Conservation (phyloP, 2,797 vertebrate species). For the Clarias pachynema region DNA sequence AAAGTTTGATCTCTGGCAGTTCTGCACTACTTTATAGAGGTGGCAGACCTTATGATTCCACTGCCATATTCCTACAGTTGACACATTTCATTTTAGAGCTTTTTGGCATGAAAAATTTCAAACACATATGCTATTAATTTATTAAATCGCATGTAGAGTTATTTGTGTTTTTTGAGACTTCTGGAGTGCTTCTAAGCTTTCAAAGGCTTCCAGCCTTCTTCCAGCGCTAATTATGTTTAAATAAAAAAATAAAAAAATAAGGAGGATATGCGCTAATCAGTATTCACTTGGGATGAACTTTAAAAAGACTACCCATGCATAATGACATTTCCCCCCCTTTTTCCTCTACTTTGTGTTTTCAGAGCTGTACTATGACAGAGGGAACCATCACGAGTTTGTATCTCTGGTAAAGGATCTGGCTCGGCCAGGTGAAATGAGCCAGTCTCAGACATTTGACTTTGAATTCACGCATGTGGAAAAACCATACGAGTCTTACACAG, state of each 20-base stretch:
- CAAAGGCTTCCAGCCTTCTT: neutral
- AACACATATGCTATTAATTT: neutral
- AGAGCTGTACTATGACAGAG: conserved; percentile 98
- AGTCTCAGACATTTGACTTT: conserved; percentile 97
- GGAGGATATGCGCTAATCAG: neutral
- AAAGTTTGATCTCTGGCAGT: neutral
- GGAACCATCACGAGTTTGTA: conserved; percentile 98
- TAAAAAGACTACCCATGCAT: neutral
- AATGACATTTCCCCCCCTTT: neutral
- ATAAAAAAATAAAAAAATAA: neutral
- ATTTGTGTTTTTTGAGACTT: neutral
- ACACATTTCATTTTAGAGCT: neutral
- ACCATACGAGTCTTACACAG: conserved; percentile 97
- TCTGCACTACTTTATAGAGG: neutral
- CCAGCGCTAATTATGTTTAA: neutral
- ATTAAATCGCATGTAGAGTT: neutral
- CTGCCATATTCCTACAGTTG: neutral
- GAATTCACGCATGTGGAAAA: conserved; percentile 99
- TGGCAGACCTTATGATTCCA: neutral
- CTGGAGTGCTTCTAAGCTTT: neutral
- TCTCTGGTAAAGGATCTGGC: conserved; percentile 97
- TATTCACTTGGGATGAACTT: neutral
- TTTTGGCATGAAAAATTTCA: neutral
- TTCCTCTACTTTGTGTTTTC: conserved; percentile 18
- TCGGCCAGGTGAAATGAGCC: conserved; percentile 93